Evolutionary conservation across 2,888 invertebrate species (phyloP).

Genomic region (Phaedon cochleariae): DNA sequence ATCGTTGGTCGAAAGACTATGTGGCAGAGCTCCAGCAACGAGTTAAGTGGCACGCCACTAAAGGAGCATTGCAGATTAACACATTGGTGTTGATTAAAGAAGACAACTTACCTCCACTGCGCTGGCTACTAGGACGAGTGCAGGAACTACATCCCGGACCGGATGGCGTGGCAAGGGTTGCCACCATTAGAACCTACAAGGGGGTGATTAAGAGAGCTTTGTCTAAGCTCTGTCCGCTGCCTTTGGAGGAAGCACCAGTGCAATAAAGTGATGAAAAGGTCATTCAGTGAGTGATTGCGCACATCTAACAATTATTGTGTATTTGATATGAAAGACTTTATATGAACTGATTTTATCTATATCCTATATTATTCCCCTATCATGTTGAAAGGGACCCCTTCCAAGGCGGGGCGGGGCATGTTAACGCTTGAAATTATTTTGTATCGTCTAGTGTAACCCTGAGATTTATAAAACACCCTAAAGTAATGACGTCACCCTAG

Average conservation of each 20-base stretch:
- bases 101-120: neutral
- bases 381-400: too few species aligned
- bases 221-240: slow-evolving; percentile 6
- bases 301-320: too few species aligned
- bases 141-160: neutral
- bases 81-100: neutral
- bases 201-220: neutral
- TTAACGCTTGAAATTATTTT: too few species aligned
- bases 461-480: too few species aligned
- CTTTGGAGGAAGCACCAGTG: neutral
- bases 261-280: too few species aligned
- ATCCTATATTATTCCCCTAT: too few species aligned
- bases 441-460: too few species aligned
- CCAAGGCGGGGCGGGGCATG: too few species aligned
- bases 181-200: neutral
- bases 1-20: slow-evolving; percentile 45
- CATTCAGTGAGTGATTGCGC: too few species aligned
- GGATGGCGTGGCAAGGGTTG: neutral
- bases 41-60: slow-evolving; percentile 32
- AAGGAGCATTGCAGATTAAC: neutral
- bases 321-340: too few species aligned
- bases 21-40: slow-evolving; percentile 41
- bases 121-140: neutral
- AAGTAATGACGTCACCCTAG: too few species aligned
- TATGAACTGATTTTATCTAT: too few species aligned